These are phyloP conservation scores for Tachuris rubrigastra DNA, from an alignment of 2,113 vertebrate genomes.

Conservation along the genomic window DNA sequence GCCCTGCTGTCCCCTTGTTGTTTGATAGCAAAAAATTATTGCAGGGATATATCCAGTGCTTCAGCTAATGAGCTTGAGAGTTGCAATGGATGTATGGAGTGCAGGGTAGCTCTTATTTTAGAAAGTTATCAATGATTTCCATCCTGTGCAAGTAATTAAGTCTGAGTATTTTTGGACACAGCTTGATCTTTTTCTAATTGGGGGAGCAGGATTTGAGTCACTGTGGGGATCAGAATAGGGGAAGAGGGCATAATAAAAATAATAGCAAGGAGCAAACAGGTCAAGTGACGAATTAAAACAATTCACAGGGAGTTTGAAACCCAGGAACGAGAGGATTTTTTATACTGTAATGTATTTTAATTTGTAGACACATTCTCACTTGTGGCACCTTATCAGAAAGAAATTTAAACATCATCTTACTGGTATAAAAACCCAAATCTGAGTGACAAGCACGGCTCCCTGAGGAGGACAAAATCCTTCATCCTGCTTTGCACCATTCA, in stretches of 20 bases:
- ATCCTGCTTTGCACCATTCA: background rate
- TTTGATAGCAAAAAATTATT: background rate
- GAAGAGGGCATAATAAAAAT: background rate
- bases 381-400: background rate
- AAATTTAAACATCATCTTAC: background rate
- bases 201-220: constrained; percentile 5
- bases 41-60: background rate
- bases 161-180: constrained; percentile 19
- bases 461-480: background rate
- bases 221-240: constrained; percentile 1
- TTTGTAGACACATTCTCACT: background rate
- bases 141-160: constrained; percentile 17
- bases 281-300: background rate
- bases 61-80: background rate
- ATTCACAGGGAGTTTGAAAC: background rate
- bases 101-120: constrained; percentile 6
- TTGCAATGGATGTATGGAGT: background rate
- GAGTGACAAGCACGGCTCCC: background rate
- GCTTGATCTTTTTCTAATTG: constrained; percentile 3
- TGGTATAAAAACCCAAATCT: background rate
- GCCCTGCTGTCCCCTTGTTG: background rate
- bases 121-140: constrained; percentile 28
- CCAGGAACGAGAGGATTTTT: background rate
- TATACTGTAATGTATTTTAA: background rate
- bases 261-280: background rate